phyloP scores from a whole-genome alignment of 2,113 vertebrate species.

The Hyperopisus bebe region DNA sequence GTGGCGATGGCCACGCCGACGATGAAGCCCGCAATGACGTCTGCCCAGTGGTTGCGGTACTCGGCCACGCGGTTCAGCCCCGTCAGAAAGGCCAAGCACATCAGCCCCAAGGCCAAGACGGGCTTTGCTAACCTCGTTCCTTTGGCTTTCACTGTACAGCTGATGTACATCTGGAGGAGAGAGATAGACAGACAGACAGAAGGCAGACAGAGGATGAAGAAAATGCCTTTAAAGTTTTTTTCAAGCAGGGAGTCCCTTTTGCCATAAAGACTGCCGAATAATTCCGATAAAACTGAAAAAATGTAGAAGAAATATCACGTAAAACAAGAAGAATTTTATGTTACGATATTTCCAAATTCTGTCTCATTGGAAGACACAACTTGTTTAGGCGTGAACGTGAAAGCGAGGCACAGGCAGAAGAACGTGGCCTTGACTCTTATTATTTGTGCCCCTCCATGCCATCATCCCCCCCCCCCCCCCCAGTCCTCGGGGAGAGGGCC shows the following conservation, averaged over 20 bases:
- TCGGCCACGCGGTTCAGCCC: slow-evolving; percentile 96
- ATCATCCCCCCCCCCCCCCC: background rate
- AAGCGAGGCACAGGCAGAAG: background rate
- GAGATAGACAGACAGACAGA: background rate
- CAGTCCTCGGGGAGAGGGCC: background rate
- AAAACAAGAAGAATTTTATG: background rate
- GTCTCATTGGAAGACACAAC: background rate
- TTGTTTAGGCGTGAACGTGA: background rate
- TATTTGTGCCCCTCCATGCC: background rate
- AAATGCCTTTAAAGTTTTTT: background rate
- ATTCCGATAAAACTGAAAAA: background rate
- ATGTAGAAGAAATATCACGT: background rate
- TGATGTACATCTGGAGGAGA: slow-evolving; percentile 88
- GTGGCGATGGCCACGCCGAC: slow-evolving; percentile 88
- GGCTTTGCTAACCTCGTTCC: slow-evolving; percentile 93
- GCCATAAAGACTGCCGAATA: background rate
- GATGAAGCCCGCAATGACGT: slow-evolving; percentile 92
- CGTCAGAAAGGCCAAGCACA: slow-evolving; percentile 92
- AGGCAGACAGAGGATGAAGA: background rate
- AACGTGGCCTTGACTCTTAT: background rate
- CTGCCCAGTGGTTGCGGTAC: slow-evolving; percentile 97
- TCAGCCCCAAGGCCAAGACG: slow-evolving; percentile 80
- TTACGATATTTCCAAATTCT: background rate
- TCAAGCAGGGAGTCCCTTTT: background rate
- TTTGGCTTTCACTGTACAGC: slow-evolving; percentile 85